Evolutionary conservation across 2,113 vertebrate genomes (phyloP).

Genomic region (Leucosticte australis): DNA sequence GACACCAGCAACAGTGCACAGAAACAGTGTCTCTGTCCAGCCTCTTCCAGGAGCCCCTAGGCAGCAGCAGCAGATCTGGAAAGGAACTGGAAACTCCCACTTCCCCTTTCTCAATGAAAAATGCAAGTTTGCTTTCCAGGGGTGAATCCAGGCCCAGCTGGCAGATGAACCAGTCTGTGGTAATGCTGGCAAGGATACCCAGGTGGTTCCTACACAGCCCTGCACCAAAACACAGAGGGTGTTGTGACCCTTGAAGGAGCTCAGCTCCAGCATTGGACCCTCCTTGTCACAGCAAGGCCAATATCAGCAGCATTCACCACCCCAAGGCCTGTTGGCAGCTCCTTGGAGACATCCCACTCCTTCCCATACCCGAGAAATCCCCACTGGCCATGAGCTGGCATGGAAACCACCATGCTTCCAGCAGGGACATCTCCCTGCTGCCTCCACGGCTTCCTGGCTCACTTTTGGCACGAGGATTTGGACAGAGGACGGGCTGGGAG

Average conservation of each 20-base stretch:
- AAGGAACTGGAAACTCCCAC: background rate
- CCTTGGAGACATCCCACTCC: background rate
- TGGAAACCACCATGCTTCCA: background rate
- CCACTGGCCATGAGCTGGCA: background rate
- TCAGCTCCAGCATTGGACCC: fast-evolving
- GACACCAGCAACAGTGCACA: background rate
- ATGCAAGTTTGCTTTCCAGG: background rate
- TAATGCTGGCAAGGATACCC: background rate
- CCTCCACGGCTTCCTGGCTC: background rate
- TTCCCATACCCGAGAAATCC: background rate
- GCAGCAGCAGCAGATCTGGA: background rate
- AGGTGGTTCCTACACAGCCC: background rate
- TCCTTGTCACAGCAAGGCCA: background rate
- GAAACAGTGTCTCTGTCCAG: fast-evolving
- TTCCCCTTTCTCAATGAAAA: background rate
- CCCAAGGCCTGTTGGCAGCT: fast-evolving
- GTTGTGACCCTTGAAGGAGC: background rate
- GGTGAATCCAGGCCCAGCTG: background rate
- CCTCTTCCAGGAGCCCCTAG: background rate
- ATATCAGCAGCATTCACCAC: background rate
- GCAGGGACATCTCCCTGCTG: background rate
- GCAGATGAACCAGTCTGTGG: background rate
- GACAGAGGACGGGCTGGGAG: background rate
- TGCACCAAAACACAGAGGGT: fast-evolving
- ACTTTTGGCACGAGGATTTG: background rate